Evolutionary conservation across 2,113 vertebrate species (phyloP).

Genomic region (Phoenicopterus ruber): DNA sequence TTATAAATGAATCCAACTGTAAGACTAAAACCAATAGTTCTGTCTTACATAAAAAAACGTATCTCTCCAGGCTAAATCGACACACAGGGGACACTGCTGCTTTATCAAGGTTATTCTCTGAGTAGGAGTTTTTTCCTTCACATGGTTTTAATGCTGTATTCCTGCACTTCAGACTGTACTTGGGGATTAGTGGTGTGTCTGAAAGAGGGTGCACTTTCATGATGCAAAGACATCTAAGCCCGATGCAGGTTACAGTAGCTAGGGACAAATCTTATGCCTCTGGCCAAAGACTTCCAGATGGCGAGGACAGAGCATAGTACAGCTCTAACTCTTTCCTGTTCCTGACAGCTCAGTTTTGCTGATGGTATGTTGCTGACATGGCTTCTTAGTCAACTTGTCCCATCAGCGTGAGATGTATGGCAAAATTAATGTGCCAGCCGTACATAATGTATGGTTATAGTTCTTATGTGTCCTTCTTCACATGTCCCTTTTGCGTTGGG

Average conservation of each 20-base stretch:
- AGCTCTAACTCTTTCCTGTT: not conserved
- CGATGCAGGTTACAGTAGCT: not conserved
- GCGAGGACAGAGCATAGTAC: not conserved
- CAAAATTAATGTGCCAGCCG: not conserved
- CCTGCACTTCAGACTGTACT: not conserved
- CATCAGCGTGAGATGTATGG: not conserved
- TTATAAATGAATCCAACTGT: constrained; percentile 10
- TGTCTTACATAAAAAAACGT: accelerated
- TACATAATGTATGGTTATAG: not conserved
- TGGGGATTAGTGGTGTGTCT: not conserved
- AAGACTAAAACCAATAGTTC: not conserved
- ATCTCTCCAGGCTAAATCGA: not conserved
- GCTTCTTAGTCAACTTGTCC: not conserved
- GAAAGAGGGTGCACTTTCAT: not conserved
- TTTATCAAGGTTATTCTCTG: not conserved
- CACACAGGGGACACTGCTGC: not conserved
- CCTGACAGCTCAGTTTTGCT: not conserved
- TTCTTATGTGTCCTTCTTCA: not conserved
- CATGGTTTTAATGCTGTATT: not conserved
- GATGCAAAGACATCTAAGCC: not conserved
- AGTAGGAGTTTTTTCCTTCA: not conserved
- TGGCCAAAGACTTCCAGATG: not conserved
- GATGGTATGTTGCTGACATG: accelerated
- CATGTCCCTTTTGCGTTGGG: not conserved
- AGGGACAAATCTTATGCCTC: not conserved